Evolutionary conservation across 2,888 invertebrate species (phyloP), one percentile per base, ranked within the genome.

Genomic region (Argynnis bischoffii): DNA sequence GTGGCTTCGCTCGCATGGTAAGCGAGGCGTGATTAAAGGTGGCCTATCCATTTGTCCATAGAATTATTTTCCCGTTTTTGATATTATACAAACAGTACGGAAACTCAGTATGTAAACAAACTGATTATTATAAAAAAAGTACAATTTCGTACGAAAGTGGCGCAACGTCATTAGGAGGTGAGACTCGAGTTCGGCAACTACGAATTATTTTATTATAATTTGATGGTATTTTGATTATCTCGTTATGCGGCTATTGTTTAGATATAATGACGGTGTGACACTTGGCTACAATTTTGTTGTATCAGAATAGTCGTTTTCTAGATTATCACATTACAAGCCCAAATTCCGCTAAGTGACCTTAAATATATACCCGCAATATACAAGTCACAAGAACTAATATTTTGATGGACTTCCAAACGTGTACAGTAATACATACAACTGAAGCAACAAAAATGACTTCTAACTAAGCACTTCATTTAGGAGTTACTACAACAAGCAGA

Each of bases 181-280:
- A 31, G 47, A 64, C 55, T 31, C 31, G 48, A 47, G 41, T 51
- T 26, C 41, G 41, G 51, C 41, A n/a, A 48, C 56, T 53, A 41
- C 3, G 53, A 54, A 54, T 50, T 64, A 63, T 65, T 60, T 70
- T 68, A 66, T 50, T 72, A 66, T 72, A 64, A 72, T 69, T 67
- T 66, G 72, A 67, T 69, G 70, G 64, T 64, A 64, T 72, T 71
- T 71, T 72, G 69, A 72, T 72, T 69, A 70, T 69, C 71, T 70
- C 69, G 69, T 74, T 70, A 74, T 55, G 51, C 5, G 55, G 64
- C 67, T 59, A 71, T 69, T 74, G 73, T 72, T 64, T 63, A 55
- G 35, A 63, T 1, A 56, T 71, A 71, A 71, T 63, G 64, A 65
- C 14, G 66, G 55, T 54, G 63, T 53, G 54, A 63, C 63, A 63